Evolutionary conservation across 1,140 invertebrate genomes (phyloP), one percentile per base, ranked within the genome.

Genomic region (Sitobion miscanthi): DNA sequence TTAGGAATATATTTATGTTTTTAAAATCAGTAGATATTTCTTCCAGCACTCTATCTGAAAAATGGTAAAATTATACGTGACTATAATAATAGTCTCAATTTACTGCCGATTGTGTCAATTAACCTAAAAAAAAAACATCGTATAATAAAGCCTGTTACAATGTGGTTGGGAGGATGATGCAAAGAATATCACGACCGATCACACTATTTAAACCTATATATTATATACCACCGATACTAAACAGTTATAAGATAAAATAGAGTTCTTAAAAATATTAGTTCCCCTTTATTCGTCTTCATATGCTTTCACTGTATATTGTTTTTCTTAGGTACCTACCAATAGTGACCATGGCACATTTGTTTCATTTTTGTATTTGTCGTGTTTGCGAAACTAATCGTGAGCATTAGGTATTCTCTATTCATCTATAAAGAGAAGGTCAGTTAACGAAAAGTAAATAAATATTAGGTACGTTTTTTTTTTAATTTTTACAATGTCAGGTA

Each of bases 271-370:
- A 54, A 38, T 57, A 87, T 49, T 87, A 35, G 85, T 87, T 87
- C 23, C 30, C 35, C 35, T 89, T 57, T 52, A 90, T 90, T 90
- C 89, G 23, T 90, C 54, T 90, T 90, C 89, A 45, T 62, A 57
- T 69, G 89, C 89, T 90, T 90, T 90, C 89, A 90, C 89, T 45
- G 69, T 49, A 45, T 52, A 86, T 93, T 93, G 91, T 93, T 93
- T 93, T 45, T 42, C 30, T 93, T 52, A 21, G 47, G 1, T 89
- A 57, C 30, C 20, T 89, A 57, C 30, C 20, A 57, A 93, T 45
- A 30, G 38, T 83, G 91, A 93, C 91, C 91, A 57, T 93, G 91
- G 91, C 91, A 93, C 91, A 93, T 93, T 93, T 93, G 91, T 93
- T 93, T 91, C 20, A 49, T 91, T 85, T 83, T 93, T 8, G 47